Percentiles rank a stretch among this genome's conserved stretches.
Evolutionary conservation across 2,797 vertebrate species (phyloP).

Genomic region (Rhinoraja longicauda): DNA sequence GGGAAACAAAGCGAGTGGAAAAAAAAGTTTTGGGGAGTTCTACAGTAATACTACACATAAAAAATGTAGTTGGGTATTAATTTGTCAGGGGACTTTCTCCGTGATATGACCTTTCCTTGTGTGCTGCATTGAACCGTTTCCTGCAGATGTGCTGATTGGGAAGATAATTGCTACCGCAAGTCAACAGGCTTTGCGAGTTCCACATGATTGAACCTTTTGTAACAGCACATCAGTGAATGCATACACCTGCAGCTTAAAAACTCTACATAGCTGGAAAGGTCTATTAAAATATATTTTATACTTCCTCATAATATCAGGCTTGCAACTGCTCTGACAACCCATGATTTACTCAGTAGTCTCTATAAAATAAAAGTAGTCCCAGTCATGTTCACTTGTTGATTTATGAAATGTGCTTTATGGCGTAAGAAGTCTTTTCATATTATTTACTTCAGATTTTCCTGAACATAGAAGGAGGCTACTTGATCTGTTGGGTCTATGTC

Average conservation of each 20-base stretch:
- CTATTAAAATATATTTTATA: slow-evolving; percentile 1
- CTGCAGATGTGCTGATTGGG: neutral
- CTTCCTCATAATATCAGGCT: neutral
- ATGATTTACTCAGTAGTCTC: slow-evolving; percentile 22
- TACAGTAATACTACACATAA: neutral
- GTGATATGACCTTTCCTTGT: neutral
- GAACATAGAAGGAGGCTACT: no score
- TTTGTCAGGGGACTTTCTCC: neutral
- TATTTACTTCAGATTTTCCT: no score
- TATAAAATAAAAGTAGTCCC: slow-evolving; percentile 27
- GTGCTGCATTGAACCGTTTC: neutral
- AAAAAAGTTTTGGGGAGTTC: neutral
- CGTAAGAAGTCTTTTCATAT: neutral
- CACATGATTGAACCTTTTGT: slow-evolving; percentile 27
- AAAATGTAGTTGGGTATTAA: neutral
- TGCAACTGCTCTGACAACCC: neutral
- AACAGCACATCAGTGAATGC: neutral
- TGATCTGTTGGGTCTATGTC: no score
- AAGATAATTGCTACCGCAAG: neutral
- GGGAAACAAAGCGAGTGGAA: neutral
- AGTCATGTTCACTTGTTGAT: neutral
- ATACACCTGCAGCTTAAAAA: neutral
- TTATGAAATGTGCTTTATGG: neutral
- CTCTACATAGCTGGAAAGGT: neutral
- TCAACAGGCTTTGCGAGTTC: neutral